A percentile compares a stretch with the other conserved stretches of the same genome.
Evolutionary conservation across 1,140 invertebrate species (phyloP).

Genomic region (Papilio glaucus): DNA sequence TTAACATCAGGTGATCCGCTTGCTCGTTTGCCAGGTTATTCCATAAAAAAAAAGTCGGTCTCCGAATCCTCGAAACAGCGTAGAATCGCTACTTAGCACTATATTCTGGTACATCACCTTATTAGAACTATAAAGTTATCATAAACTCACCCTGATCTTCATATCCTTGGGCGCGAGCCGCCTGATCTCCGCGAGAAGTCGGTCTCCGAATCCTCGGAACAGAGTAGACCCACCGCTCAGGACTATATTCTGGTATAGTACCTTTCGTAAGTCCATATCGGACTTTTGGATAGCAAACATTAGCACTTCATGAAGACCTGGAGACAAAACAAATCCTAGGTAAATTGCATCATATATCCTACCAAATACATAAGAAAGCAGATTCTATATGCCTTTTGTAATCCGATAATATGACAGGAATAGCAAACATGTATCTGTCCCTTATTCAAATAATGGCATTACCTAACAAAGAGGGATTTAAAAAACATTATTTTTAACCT

Average conservation of each 20-base stretch:
- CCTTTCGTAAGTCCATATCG: conserved; percentile 98
- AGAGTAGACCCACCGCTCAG: conserved; percentile 98
- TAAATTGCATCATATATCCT: too few species aligned
- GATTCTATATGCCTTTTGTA: too few species aligned
- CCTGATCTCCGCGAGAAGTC: conserved; percentile 96
- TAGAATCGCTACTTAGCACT: conserved; percentile 98
- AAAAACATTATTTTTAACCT: too few species aligned
- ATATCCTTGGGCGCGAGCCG: conserved; percentile 97
- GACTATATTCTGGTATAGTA: conserved; percentile 99
- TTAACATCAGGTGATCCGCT: too few species aligned
- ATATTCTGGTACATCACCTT: conserved; percentile 99
- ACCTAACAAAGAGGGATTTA: too few species aligned
- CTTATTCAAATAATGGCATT: too few species aligned
- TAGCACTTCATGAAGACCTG: conserved; percentile 95
- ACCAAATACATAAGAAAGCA: too few species aligned
- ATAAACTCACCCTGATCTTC: conserved; percentile 97
- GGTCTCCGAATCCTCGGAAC: conserved; percentile 98
- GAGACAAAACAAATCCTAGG: too few species aligned
- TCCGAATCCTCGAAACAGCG: conserved; percentile 97
- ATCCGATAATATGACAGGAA: too few species aligned
- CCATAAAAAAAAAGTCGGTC: conserved; percentile 97
- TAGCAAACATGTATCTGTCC: too few species aligned
- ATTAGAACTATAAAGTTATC: too few species aligned
- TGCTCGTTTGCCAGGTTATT: too few species aligned
- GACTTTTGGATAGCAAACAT: conserved; percentile 98